Base-by-base conservation (phyloP, 2,797 vertebrate species). In the Acanthurus lineatus region DNA sequence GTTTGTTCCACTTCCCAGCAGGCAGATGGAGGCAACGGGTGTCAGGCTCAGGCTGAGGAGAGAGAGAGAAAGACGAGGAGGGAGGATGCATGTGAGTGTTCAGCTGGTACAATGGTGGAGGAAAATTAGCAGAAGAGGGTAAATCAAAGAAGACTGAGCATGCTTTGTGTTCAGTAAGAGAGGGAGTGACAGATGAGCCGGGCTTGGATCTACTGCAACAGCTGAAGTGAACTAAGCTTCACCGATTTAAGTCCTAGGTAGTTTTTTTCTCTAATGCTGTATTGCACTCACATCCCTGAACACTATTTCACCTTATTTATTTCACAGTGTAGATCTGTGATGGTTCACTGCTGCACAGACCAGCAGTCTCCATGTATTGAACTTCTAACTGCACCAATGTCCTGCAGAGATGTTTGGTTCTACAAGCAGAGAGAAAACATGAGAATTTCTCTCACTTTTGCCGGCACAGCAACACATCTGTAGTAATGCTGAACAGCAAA, bases 11-110 rank as follows among this genome's bases (percentile, higher is more conserved):
- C 62, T 85, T 85, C 71, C 79, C 69, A 69, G 71, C 74, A 70
- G 74, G 69, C 81, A 89, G 85, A 89, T 89, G 74, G 82, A 62
- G 71, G 64, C 69, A 81, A 88, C 69, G 71, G 76, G 73, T 84
- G 79, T 88, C 63, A 71, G 70, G 32, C 69, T 70, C 81, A 66
- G 60, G 49, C 45, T 59, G 69, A 72, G 71, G 63, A 70, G 5
- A 53, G 19, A 53, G 19, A 59, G 14, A 28, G 16, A 19, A 60
- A 57, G 17, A 63, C 4, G 58, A 67, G 48, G 61, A 51, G 28
- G 45, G 59, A n/a, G 59, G 49, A 28, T n/a, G 63, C 7, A 11
- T 68, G 38, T 16, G 65, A 62, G 48, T 57, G 54, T 53, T 48
- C 57, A 44, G 59, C 47, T 42, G 51, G 19, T 66, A 32, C 16